A percentile compares a stretch with the other conserved stretches of the same genome.
These are phyloP conservation scores for Drosophila hydei DNA, from an alignment of 1,140 invertebrate genomes.

Conservation along the genomic window DNA sequence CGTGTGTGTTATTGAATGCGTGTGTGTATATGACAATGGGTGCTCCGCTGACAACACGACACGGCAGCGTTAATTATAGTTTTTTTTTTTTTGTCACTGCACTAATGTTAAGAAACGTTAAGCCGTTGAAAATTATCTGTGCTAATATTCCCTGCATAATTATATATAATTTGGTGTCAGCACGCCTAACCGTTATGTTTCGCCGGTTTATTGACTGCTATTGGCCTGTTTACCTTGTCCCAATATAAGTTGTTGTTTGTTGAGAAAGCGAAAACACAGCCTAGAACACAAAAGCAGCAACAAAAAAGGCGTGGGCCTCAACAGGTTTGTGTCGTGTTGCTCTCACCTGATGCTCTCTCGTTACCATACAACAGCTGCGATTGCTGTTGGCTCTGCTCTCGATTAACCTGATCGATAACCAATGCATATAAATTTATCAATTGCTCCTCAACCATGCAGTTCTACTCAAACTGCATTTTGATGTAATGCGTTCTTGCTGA, in stretches of 20 bases:
- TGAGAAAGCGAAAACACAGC: slow-evolving; percentile 65
- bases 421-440: slow-evolving; percentile 16
- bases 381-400: slow-evolving; percentile 29
- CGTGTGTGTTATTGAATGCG: slow-evolving; percentile 6
- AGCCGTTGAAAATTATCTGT: slow-evolving; percentile 15
- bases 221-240: slow-evolving; percentile 68
- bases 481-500: slow-evolving; percentile 41
- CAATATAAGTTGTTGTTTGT: slow-evolving; percentile 29
- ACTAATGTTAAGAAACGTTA: slow-evolving; percentile 15
- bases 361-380: slow-evolving; percentile 4
- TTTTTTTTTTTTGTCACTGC: slow-evolving; percentile 11
- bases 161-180: slow-evolving; percentile 11
- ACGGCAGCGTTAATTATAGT: slow-evolving; percentile 32
- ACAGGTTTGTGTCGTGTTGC: slow-evolving; percentile 41
- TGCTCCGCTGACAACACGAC: slow-evolving; percentile 42
- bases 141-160: slow-evolving; percentile 2
- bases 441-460: slow-evolving; percentile 43
- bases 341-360: slow-evolving; percentile 5
- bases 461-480: slow-evolving; percentile 47
- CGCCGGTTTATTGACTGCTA: slow-evolving; percentile 20
- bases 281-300: slow-evolving; percentile 42
- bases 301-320: slow-evolving; percentile 43
- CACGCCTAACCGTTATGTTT: slow-evolving; percentile 7
- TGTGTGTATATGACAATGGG: slow-evolving; percentile 21
- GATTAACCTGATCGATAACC: slow-evolving; percentile 44